Evolutionary conservation across 2,113 vertebrate species (phyloP).

Genomic region (Callocephalon fimbriatum): DNA sequence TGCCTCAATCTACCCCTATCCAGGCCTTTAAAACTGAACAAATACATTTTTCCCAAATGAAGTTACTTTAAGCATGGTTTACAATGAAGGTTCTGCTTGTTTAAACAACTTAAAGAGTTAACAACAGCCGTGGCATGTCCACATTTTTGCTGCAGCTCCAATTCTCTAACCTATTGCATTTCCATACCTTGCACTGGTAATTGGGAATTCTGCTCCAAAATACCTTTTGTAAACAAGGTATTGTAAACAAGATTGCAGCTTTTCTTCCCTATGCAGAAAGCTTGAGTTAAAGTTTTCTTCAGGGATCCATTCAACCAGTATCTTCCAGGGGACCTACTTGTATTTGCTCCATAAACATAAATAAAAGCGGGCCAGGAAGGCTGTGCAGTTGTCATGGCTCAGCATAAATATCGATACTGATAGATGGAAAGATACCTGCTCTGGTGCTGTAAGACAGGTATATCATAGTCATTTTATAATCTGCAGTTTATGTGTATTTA

Average conservation of each 20-base stretch:
- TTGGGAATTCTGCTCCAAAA: not conserved
- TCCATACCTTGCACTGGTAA: not conserved
- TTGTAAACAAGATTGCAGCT: not conserved
- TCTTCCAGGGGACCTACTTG: not conserved
- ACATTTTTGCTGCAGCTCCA: not conserved
- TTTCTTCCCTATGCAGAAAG: not conserved
- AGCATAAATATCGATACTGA: not conserved
- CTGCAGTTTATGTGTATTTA: not conserved
- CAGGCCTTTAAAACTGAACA: rapidly evolving
- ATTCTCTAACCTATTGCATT: rapidly evolving
- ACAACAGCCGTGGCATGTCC: rapidly evolving
- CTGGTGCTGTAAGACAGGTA: not conserved
- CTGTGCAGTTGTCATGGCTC: not conserved
- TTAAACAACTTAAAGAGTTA: not conserved
- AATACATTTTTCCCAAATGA: not conserved
- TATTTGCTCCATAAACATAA: not conserved
- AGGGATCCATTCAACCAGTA: not conserved
- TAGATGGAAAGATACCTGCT: not conserved
- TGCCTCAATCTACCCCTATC: rapidly evolving
- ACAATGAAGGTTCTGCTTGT: not conserved
- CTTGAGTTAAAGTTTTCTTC: not conserved
- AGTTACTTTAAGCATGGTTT: not conserved
- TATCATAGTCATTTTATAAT: rapidly evolving
- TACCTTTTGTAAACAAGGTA: not conserved
- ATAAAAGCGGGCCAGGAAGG: not conserved